phyloP scores from a whole-genome alignment of 2,113 vertebrate species.

The Prochilodus magdalenae region DNA sequence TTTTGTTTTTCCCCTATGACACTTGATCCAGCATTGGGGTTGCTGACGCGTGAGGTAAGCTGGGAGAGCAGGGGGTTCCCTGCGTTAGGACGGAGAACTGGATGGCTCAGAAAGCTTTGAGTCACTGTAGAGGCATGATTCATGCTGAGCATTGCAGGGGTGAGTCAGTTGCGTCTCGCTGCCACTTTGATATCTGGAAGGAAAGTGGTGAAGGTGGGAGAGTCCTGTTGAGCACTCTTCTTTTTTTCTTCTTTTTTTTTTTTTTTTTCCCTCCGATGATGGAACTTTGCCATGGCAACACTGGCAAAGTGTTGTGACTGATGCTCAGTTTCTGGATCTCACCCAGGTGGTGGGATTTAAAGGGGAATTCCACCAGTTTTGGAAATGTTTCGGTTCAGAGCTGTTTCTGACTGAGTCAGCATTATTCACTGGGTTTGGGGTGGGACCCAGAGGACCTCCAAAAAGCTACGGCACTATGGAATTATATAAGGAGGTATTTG shows the following conservation, averaged over 20 bases:
- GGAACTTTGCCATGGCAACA: conserved; percentile 25
- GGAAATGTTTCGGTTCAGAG: too few species aligned
- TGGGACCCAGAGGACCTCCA: too few species aligned
- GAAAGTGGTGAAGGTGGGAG: not conserved
- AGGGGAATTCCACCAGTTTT: not conserved
- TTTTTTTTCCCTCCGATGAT: not conserved
- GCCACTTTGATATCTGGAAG: not conserved
- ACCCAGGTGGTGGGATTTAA: not conserved
- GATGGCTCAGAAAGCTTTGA: not conserved
- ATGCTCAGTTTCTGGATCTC: not conserved
- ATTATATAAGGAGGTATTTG: too few species aligned
- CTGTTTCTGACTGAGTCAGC: too few species aligned
- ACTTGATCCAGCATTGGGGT: too few species aligned
- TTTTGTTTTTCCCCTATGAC: not conserved
- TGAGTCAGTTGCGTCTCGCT: conserved; percentile 1
- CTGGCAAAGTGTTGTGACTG: not conserved
- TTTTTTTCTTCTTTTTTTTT: not conserved
- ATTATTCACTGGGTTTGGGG: too few species aligned
- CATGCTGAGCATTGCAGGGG: not conserved
- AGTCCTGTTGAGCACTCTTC: not conserved
- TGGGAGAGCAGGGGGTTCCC: conserved; percentile 1
- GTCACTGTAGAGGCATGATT: conserved; percentile 22
- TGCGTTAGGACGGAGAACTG: not conserved
- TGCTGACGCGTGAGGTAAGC: too few species aligned
- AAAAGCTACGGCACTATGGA: too few species aligned